Evolutionary conservation across 2,113 vertebrate species (phyloP), one percentile per base, ranked within the genome.

Genomic region (Elanoides forficatus): DNA sequence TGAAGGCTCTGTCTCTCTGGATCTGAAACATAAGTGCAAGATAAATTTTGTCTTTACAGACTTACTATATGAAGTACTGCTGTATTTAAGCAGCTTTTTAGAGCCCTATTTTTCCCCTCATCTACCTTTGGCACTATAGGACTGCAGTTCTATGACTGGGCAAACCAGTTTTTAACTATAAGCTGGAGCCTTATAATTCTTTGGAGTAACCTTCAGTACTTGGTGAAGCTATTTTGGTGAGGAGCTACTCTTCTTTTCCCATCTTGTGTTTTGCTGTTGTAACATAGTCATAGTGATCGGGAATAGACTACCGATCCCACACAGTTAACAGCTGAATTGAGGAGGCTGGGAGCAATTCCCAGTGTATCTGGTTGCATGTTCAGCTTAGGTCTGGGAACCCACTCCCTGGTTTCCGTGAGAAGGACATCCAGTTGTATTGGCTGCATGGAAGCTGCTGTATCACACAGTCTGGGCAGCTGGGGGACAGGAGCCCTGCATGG

Each of bases 391-490:
- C 60, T 81, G 25, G 47, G 55, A 90, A 23, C 50, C 10, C 1
- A 3, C 8, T 73, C 30, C 25, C 38, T 45, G 48, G 21, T 73
- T 88, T 78, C 59, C 0, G 0, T 66, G 62, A 76, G 56, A 65
- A 79, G 80, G 42, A 76, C 88, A 78, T 76, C 36, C 15, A 36
- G 15, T 52, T 70, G 30, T n/a, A 52, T 19, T n/a, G 53, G 40
- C 27, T 86, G 67, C 45, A 3, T 0, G 1, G 45, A 32, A 81
- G n/a, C 63, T 92, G 19, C 27, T 73, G 19, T 60, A 32, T 19
- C 16, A 1, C 0, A 0, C 22, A 59, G 17, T 16, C 22, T 52
- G 53, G 22, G 63, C 45, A 90, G 16, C 26, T 18, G 8, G 7
- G 34, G 30, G 2, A 9, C 25, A 26, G 27, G 27, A 84, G 2